A percentile compares a stretch with the other conserved stretches of the same genome.
Conservation (phyloP, 2,113 vertebrate genomes). For the Oncorhynchus keta region DNA sequence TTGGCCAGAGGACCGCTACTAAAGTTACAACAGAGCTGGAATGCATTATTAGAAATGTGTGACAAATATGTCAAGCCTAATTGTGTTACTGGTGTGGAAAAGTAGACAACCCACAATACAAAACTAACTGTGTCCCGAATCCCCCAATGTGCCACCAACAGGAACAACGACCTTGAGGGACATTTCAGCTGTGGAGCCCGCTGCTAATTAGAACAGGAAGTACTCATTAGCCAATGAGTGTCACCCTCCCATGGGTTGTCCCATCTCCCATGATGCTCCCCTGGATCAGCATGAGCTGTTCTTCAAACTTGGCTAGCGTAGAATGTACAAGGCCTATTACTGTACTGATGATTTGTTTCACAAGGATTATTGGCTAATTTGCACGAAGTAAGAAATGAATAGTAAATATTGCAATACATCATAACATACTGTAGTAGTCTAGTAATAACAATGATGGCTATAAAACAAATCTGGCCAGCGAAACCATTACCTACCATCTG, state of each 20-base stretch:
- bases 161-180: slow-evolving; percentile 35
- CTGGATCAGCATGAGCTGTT: slow-evolving; percentile 10
- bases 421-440: slow-evolving; percentile 42
- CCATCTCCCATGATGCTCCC: slow-evolving; percentile 22
- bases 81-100: not conserved
- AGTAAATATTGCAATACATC: slow-evolving; percentile 52
- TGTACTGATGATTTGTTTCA: slow-evolving; percentile 25
- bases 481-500: slow-evolving; percentile 40
- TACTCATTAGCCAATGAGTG: slow-evolving; percentile 54
- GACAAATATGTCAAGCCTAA: slow-evolving; percentile 6
- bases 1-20: not conserved
- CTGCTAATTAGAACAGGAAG: slow-evolving; percentile 52
- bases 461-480: slow-evolving; percentile 44
- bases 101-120: not conserved
- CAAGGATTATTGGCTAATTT: slow-evolving; percentile 48
- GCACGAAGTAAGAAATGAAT: slow-evolving; percentile 51
- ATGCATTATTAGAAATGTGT: not conserved
- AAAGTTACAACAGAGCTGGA: slow-evolving; percentile 2
- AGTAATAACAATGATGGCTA: slow-evolving; percentile 54
- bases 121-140: not conserved
- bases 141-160: not conserved
- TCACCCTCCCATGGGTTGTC: slow-evolving; percentile 41
- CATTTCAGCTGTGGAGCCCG: slow-evolving; percentile 6
- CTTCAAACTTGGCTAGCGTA: slow-evolving; percentile 1
- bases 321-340: slow-evolving; percentile 2